phyloP scores from a whole-genome alignment of 2,888 invertebrate genomes.

The Apotomis capreana region DNA sequence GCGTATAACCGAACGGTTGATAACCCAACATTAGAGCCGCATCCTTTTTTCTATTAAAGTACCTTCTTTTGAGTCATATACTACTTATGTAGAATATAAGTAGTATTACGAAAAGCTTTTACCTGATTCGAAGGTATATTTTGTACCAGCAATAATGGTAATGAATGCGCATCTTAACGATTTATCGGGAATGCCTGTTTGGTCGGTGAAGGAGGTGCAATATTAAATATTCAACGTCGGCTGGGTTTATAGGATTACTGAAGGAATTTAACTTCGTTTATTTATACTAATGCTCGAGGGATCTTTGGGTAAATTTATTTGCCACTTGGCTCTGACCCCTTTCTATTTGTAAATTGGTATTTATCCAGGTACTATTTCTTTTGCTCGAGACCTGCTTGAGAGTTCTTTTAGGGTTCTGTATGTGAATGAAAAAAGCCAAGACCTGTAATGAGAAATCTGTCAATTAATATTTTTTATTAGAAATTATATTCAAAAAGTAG shows the following conservation, averaged over 20 bases:
- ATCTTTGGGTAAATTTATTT: constrained; percentile 18
- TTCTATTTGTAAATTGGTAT: constrained; percentile 13
- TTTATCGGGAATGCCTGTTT: constrained; percentile 29
- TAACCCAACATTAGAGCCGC: too few species aligned
- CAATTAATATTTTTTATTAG: too few species aligned
- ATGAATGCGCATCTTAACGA: constrained; percentile 46
- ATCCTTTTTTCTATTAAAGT: too few species aligned
- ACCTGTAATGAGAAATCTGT: too few species aligned
- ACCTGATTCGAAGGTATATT: constrained; percentile 59
- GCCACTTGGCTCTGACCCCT: constrained; percentile 18
- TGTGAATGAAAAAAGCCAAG: too few species aligned
- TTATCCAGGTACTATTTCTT: not conserved
- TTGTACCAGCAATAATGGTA: constrained; percentile 53
- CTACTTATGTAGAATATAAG: too few species aligned
- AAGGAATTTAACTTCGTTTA: constrained; percentile 22
- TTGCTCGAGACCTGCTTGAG: not conserved
- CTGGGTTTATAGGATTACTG: constrained; percentile 14
- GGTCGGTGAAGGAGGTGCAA: constrained; percentile 19
- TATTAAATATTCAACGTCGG: constrained; percentile 30
- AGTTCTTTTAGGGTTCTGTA: not conserved
- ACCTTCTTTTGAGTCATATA: too few species aligned
- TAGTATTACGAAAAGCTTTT: constrained; percentile 63
- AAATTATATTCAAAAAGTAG: too few species aligned
- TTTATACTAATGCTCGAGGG: constrained; percentile 9
- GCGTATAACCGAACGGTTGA: too few species aligned